A percentile compares a stretch with the other conserved stretches of the same genome.
Conservation (phyloP, 2,797 vertebrate species). For the Echeneis naucrates region DNA sequence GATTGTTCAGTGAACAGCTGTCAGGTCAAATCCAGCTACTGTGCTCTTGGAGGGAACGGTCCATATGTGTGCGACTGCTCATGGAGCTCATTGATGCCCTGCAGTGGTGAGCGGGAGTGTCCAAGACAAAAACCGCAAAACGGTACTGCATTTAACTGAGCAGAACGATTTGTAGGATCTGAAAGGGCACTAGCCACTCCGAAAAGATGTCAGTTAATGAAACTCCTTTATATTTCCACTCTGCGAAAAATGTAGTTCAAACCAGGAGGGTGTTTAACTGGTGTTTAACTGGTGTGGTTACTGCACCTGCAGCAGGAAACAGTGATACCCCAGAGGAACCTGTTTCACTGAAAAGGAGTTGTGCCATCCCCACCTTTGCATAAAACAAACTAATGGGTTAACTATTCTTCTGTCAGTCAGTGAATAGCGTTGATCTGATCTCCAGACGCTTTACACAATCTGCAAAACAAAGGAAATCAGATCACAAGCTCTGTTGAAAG, state of each 20-base stretch:
- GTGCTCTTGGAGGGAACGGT: neutral
- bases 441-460: neutral
- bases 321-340: neutral
- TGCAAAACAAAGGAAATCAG: neutral
- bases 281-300: too few relatives aligned
- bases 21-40: conserved; percentile 26
- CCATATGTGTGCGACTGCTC: neutral
- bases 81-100: conserved; percentile 4
- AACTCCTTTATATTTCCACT: conserved; percentile 19
- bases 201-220: conserved; percentile 49
- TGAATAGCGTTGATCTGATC: neutral
- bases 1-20: conserved; percentile 51
- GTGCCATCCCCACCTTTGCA: too few relatives aligned
- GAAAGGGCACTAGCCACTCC: conserved; percentile 58
- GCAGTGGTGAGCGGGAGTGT: conserved; percentile 66
- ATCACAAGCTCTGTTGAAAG: neutral
- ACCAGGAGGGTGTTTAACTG: neutral
- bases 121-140: conserved; percentile 56
- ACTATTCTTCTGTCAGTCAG: neutral
- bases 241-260: neutral
- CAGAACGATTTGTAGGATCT: conserved; percentile 37
- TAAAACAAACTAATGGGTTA: too few relatives aligned
- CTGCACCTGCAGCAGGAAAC: neutral
- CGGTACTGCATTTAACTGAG: conserved; percentile 42
- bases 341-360: neutral